phyloP scores from a whole-genome alignment of 2,113 vertebrate species.

The Elaphurus davidianus region DNA sequence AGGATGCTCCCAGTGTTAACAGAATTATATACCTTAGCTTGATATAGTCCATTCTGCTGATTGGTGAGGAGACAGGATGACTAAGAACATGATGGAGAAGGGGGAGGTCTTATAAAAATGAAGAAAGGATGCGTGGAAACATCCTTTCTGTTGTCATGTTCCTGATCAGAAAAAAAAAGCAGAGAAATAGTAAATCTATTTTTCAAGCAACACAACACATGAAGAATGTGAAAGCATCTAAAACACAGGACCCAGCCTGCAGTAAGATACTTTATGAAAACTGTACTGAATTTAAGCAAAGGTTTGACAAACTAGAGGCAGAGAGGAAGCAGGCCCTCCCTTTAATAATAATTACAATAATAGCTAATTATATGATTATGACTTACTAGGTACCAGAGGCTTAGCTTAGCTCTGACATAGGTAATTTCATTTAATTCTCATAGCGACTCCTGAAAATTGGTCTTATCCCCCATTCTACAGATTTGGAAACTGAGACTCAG shows the following conservation, averaged over 20 bases:
- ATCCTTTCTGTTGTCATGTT: neutral
- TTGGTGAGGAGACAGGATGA: neutral
- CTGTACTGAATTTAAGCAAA: neutral
- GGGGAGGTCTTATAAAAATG: neutral
- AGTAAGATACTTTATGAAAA: neutral
- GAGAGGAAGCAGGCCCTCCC: neutral
- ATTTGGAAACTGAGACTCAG: neutral
- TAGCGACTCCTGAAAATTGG: neutral
- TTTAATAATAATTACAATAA: constrained; percentile 7
- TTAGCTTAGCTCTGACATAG: neutral
- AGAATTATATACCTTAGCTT: neutral
- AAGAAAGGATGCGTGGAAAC: neutral
- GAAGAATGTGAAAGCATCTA: neutral
- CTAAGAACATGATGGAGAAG: neutral
- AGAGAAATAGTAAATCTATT: neutral
- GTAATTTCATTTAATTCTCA: neutral
- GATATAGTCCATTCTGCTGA: neutral
- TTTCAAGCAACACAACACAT: neutral
- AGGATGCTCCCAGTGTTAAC: neutral
- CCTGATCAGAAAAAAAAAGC: neutral
- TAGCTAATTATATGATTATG: neutral
- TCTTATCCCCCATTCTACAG: neutral
- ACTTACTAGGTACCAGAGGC: neutral
- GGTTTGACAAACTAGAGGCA: neutral
- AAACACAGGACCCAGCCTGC: neutral